These are phyloP conservation scores for Saturnia pavonia DNA, from an alignment of 2,888 invertebrate species.

Conservation along the genomic window DNA sequence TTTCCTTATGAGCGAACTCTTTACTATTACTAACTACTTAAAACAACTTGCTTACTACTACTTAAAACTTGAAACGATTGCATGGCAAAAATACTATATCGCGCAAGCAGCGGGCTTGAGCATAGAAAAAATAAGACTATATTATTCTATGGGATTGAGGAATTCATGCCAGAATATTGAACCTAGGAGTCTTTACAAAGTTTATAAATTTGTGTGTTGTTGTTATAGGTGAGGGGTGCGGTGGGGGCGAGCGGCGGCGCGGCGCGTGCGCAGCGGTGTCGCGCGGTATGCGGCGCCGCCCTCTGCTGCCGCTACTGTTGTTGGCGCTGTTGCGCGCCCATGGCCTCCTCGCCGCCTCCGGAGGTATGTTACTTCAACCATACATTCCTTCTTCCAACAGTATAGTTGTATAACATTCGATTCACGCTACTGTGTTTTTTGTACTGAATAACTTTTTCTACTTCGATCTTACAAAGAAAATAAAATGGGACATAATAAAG, in stretches of 20 bases:
- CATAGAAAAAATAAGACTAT: no score
- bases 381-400: background rate
- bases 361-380: slow-evolving; percentile 51
- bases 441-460: background rate
- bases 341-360: slow-evolving; percentile 78
- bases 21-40: no score
- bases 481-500: background rate
- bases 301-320: slow-evolving; percentile 78
- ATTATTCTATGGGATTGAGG: no score
- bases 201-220: background rate
- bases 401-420: background rate
- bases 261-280: slow-evolving; percentile 71
- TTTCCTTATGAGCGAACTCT: no score
- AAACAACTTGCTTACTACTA: no score
- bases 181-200: no score
- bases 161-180: no score
- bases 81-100: no score
- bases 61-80: no score
- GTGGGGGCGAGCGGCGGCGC: slow-evolving; percentile 71
- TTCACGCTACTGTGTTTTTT: background rate
- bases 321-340: slow-evolving; percentile 77
- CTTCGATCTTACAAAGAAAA: background rate
- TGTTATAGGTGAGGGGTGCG: slow-evolving; percentile 64
- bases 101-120: no score
- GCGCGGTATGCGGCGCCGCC: slow-evolving; percentile 80